A percentile compares a stretch with the other conserved stretches of the same genome.
These are phyloP conservation scores for Phrynocephalus guinanensis DNA, from an alignment of 2,797 vertebrate genomes.

Conservation along the genomic window DNA sequence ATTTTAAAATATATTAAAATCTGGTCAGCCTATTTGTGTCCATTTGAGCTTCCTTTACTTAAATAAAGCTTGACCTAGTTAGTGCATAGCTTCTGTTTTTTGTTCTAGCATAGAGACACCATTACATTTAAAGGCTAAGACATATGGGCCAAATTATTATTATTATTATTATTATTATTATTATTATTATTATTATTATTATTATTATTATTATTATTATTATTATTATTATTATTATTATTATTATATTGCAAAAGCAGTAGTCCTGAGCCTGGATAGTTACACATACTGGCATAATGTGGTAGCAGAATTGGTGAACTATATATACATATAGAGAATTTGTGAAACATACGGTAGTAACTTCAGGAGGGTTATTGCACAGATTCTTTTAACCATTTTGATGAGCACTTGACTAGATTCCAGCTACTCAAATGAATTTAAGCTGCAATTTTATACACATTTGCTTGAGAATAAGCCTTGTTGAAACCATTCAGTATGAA, in stretches of 20 bases:
- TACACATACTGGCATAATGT: not conserved
- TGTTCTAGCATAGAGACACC: not conserved
- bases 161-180: too few species aligned
- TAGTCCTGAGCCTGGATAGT: too few species aligned
- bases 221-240: too few species aligned
- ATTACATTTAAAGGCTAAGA: not conserved
- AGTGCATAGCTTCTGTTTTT: not conserved
- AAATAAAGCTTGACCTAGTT: not conserved
- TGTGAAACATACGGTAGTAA: not conserved
- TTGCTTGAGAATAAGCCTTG: not conserved
- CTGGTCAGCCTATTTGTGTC: not conserved
- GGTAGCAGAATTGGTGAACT: not conserved
- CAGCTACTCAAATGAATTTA: not conserved
- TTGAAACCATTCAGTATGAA: not conserved
- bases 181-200: too few species aligned
- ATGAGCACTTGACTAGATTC: not conserved
- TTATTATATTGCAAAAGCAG: not conserved
- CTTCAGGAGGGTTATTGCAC: not conserved
- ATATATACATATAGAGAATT: not conserved
- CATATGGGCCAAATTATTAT: too few species aligned
- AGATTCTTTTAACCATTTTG: slow-evolving; percentile 3
- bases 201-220: too few species aligned
- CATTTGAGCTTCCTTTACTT: not conserved
- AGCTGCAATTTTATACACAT: not conserved
- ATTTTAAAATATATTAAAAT: not conserved